Evolutionary conservation across 2,888 invertebrate species (phyloP).

Genomic region (Meganola albula): DNA sequence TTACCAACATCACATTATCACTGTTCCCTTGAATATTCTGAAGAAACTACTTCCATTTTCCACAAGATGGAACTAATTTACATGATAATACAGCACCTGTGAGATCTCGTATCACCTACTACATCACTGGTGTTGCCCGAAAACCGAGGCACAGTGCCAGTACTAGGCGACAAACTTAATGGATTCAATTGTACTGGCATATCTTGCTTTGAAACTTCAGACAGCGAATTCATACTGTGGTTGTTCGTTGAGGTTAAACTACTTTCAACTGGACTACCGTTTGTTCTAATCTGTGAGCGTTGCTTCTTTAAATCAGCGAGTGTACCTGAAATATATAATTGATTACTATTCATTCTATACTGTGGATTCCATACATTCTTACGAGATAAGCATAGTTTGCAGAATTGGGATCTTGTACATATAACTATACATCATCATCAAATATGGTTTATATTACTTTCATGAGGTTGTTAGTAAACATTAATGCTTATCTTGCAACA

Average conservation of each 20-base stretch:
- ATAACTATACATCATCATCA: constrained; percentile 32
- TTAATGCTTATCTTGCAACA: constrained; percentile 21
- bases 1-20: constrained; percentile 24
- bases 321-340: constrained; percentile 77
- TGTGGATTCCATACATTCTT: constrained; percentile 10
- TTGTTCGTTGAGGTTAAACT: constrained; percentile 62
- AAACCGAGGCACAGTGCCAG: constrained; percentile 77
- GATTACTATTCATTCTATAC: constrained; percentile 13
- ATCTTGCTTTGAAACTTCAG: constrained; percentile 57
- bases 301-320: constrained; percentile 96
- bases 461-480: constrained; percentile 36
- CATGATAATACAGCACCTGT: constrained; percentile 86
- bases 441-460: constrained; percentile 36
- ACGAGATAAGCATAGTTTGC: constrained; percentile 28
- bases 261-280: constrained; percentile 76
- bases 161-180: constrained; percentile 59
- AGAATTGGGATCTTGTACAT: constrained; percentile 21
- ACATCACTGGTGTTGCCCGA: constrained; percentile 88
- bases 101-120: constrained; percentile 83
- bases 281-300: constrained; percentile 86
- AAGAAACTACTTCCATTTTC: not conserved
- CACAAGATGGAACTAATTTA: constrained; percentile 41
- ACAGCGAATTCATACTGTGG: constrained; percentile 64
- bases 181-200: constrained; percentile 67
- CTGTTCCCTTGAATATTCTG: constrained; percentile 12